A percentile compares a stretch with the other conserved stretches of the same genome.
Conservation (phyloP, 2,888 invertebrate genomes). For the Epicampocera succincta region DNA sequence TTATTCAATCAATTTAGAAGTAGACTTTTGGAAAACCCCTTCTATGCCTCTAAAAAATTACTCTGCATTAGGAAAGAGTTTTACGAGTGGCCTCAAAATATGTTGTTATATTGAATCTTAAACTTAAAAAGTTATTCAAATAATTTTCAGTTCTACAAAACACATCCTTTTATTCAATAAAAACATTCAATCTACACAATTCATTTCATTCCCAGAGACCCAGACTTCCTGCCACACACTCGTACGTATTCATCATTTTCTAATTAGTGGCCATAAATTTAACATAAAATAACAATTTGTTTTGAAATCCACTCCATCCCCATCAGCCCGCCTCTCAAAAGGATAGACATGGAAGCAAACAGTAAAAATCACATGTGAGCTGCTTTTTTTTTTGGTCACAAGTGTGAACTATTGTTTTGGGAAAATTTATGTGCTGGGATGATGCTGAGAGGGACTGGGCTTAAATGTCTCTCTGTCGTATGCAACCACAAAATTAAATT, state of each 20-base stretch:
- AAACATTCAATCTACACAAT: not conserved
- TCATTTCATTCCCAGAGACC: not conserved
- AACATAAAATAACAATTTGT: conserved; percentile 37
- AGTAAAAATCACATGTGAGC: conserved; percentile 59
- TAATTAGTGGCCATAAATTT: conserved; percentile 80
- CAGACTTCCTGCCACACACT: conserved; percentile 20
- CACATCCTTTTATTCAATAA: not conserved
- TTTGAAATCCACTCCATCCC: conserved; percentile 13
- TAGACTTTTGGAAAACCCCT: no score
- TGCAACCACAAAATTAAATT: conserved; percentile 77
- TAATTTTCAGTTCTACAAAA: no score
- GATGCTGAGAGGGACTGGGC: conserved; percentile 31
- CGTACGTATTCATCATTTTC: conserved; percentile 77
- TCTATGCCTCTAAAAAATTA: no score
- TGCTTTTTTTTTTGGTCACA: conserved; percentile 73
- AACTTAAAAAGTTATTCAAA: no score
- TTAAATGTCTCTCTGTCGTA: conserved; percentile 20
- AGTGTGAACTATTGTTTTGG: conserved; percentile 76
- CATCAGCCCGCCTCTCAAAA: conserved; percentile 23
- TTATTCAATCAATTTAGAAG: no score
- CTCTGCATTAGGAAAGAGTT: no score
- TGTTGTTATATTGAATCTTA: no score
- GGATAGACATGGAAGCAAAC: conserved; percentile 43
- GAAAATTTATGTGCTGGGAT: conserved; percentile 13
- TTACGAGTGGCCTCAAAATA: no score